phyloP scores from a whole-genome alignment of 2,113 vertebrate species.

The Notechis scutatus region DNA sequence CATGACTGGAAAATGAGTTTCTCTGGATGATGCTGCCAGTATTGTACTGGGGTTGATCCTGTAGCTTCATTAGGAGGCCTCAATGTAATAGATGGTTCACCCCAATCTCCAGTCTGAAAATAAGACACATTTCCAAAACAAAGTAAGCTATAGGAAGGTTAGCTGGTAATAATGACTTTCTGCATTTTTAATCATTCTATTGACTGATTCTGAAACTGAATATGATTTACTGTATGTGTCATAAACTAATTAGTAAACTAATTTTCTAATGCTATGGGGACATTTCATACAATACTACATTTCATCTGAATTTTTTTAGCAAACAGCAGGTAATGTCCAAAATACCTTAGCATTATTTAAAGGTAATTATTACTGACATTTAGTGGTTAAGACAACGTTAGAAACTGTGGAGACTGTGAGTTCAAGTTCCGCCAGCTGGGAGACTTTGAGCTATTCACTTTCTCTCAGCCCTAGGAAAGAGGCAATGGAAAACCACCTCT shows the following conservation, averaged over 20 bases:
- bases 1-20: constrained; percentile 99
- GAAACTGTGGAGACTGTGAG: neutral
- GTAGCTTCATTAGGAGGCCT: constrained; percentile 96
- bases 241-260: neutral
- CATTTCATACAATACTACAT: neutral
- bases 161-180: neutral
- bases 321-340: neutral
- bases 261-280: constrained; percentile 28
- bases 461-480: neutral
- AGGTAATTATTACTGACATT: neutral
- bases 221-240: constrained; percentile 31
- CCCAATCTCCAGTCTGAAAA: constrained; percentile 98
- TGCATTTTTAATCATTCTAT: constrained; percentile 23
- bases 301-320: constrained; percentile 6
- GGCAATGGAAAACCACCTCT: neutral
- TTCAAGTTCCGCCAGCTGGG: neutral
- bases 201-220: neutral
- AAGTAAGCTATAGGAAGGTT: constrained; percentile 38
- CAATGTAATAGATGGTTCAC: constrained; percentile 94
- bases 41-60: constrained; percentile 95
- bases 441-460: neutral
- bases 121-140: constrained; percentile 67
- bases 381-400: neutral
- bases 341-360: neutral
- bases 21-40: constrained; percentile 98